phyloP scores from a whole-genome alignment of 2,797 vertebrate species.

The Pteronotus mesoamericanus region DNA sequence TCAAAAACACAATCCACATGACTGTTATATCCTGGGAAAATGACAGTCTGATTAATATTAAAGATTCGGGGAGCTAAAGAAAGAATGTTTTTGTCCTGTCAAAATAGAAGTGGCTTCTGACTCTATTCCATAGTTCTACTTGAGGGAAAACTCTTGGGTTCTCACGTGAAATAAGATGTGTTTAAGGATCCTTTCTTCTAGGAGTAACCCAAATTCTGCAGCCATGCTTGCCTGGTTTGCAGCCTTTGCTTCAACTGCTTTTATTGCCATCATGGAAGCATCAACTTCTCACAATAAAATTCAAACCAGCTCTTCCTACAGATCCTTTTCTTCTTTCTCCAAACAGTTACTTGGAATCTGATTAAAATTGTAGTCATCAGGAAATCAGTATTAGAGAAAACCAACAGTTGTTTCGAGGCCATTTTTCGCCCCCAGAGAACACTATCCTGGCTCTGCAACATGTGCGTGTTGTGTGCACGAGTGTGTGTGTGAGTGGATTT shows the following conservation, averaged over 20 bases:
- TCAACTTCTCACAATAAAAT: background rate
- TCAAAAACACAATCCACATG: background rate
- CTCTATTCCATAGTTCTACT: background rate
- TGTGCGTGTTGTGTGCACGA: rapidly evolving
- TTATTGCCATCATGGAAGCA: background rate
- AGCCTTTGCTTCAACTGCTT: background rate
- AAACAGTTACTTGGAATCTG: background rate
- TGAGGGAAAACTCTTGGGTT: background rate
- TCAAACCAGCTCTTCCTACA: background rate
- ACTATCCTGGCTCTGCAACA: background rate
- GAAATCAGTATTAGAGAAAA: background rate
- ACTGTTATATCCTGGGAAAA: background rate
- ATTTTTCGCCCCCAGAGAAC: background rate
- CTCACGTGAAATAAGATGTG: background rate
- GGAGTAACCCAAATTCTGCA: background rate
- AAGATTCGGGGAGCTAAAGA: background rate
- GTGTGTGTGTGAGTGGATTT: too few relatives aligned
- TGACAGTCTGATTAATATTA: background rate
- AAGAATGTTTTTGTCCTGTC: background rate
- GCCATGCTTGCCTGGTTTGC: background rate
- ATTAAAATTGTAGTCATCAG: background rate
- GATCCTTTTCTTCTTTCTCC: background rate
- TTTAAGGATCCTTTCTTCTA: background rate
- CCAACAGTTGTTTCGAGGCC: background rate
- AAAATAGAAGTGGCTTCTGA: background rate